Evolutionary conservation across 2,113 vertebrate genomes (phyloP), one percentile per base, ranked within the genome.

Genomic region (Sylvietta virens): DNA sequence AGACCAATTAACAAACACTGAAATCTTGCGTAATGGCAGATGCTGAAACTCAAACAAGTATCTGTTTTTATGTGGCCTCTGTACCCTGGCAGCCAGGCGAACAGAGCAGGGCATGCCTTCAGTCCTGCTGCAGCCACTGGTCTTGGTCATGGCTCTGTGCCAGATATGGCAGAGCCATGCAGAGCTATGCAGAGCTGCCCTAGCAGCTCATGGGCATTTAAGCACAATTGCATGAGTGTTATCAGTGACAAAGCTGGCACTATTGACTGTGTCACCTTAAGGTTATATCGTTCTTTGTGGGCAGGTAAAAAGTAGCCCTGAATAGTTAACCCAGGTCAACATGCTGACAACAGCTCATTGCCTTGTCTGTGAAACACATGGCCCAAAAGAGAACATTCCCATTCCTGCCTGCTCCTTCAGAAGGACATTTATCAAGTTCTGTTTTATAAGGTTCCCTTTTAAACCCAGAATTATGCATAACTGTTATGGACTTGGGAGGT

Each of bases 111-210:
- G 5, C 40, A 11, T 79, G 60, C 39, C n/a, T 65, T 67, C n/a
- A 27, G 56, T 48, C 76, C 44, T 44, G 11, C 44, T 74, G 18
- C 45, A 84, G 67, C 47, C 42, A 9, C 37, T 0, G 0, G 9
- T 58, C 62, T 82, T 56, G 3, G 3, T 27, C 1, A 0, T 1
- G 1, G 45, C 58, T 80, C 19, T 6, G 1, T 57, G 72, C n/a
- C n/a, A 4, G 7, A 7, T 60, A 15, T 22, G 9, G 15, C 7
- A 8, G 7, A 13, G n/a, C n/a, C n/a, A 39, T 81, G 47, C 56
- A 22, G n/a, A 65, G 12, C 37, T 73, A 3, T 16, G 30, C n/a
- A n/a, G n/a, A n/a, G n/a, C n/a, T n/a, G n/a, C n/a, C 53, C 23
- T 13, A n/a, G 22, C 31, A 78, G 58, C 24, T 81, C 30, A 8